Evolutionary conservation across 1,140 invertebrate genomes (phyloP).

Genomic region (Coptotermes formosanus): DNA sequence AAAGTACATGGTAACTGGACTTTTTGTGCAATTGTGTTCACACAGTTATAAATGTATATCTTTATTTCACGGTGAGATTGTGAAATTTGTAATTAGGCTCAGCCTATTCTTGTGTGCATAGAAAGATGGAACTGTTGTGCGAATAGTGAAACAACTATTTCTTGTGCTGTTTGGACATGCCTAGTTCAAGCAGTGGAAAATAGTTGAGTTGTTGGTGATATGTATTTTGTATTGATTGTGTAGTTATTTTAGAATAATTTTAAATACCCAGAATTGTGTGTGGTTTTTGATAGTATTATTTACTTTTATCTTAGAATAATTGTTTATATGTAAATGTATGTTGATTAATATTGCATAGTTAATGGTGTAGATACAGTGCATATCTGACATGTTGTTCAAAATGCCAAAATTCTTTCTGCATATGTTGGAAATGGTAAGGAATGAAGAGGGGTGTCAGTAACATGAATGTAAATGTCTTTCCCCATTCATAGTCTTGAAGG

Average conservation of each 20-base stretch:
- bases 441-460: background rate
- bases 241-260: background rate
- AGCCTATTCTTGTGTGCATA: background rate
- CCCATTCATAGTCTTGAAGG: constrained; percentile 13
- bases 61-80: constrained; percentile 1
- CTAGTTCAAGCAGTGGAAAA: background rate
- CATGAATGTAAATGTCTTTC: constrained; percentile 18
- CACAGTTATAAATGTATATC: background rate
- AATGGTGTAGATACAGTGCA: background rate
- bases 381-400: background rate
- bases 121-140: background rate
- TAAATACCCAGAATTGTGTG: background rate
- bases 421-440: background rate
- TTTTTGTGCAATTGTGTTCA: background rate
- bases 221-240: background rate
- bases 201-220: background rate
- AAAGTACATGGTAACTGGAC: constrained; percentile 16
- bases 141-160: background rate
- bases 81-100: background rate
- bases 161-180: background rate
- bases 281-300: background rate
- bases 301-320: background rate
- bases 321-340: background rate
- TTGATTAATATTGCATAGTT: background rate
- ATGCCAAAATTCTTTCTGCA: background rate